These are phyloP conservation scores for Dichetophora obliterata DNA, from an alignment of 2,888 invertebrate species.

Conservation along the genomic window DNA sequence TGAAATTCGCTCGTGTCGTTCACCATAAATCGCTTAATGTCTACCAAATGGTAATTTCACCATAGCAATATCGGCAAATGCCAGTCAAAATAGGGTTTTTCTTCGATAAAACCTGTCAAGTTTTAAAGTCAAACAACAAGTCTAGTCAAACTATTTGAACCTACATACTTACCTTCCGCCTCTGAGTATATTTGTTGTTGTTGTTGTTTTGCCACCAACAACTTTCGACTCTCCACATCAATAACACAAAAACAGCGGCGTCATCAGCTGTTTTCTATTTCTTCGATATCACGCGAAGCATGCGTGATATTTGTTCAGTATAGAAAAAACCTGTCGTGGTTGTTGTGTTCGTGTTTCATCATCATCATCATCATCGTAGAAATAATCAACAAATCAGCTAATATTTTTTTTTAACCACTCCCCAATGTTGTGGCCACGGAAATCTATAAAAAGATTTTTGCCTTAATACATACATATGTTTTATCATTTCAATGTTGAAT, in stretches of 20 bases:
- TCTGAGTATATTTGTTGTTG: no score
- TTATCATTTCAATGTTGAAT: neutral
- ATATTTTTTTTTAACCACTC: neutral
- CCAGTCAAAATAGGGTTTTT: no score
- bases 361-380: neutral
- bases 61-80: no score
- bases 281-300: constrained; percentile 20
- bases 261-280: constrained; percentile 30
- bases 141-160: no score
- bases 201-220: neutral
- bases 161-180: no score
- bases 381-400: neutral
- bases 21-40: no score
- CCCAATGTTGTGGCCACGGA: constrained; percentile 12
- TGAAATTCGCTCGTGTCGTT: no score
- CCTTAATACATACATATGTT: neutral
- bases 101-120: no score
- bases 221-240: neutral
- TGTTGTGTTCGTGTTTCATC: neutral
- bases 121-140: no score
- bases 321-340: neutral
- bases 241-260: constrained; percentile 10
- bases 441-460: neutral
- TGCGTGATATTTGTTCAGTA: constrained; percentile 25
- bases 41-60: no score